A percentile compares a stretch with the other conserved stretches of the same genome.
These are phyloP conservation scores for Saguinus oedipus DNA, from an alignment of 2,797 vertebrate genomes.

Conservation along the genomic window DNA sequence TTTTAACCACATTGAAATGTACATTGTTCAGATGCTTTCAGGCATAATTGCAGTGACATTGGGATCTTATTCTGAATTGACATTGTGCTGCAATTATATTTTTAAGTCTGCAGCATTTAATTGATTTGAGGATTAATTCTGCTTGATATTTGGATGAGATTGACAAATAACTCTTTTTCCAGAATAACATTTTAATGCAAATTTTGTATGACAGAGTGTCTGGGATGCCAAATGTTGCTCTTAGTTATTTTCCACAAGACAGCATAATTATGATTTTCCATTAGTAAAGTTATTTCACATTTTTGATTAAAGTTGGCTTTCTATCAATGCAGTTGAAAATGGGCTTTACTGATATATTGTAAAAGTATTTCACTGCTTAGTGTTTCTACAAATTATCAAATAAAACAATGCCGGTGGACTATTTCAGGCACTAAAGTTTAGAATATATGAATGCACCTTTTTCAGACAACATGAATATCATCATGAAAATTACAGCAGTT, in stretches of 20 bases:
- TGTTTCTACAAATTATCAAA: constrained; percentile 50
- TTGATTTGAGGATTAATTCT: constrained; percentile 62
- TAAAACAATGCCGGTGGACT: background rate
- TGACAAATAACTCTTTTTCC: constrained; percentile 47
- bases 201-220: constrained; percentile 45
- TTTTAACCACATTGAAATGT: constrained; percentile 52
- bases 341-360: background rate
- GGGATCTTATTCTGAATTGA: constrained; percentile 36
- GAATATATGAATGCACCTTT: background rate
- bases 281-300: constrained; percentile 48
- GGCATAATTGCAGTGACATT: background rate
- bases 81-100: constrained; percentile 31
- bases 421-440: background rate
- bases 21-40: constrained; percentile 44
- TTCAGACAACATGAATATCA: background rate
- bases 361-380: constrained; percentile 23
- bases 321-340: constrained; percentile 31
- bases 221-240: constrained; percentile 53
- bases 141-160: constrained; percentile 55
- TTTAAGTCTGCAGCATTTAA: constrained; percentile 57
- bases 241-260: constrained; percentile 43
- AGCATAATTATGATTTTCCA: constrained; percentile 31
- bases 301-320: constrained; percentile 61
- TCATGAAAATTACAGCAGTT: background rate
- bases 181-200: constrained; percentile 63